Percentiles rank a stretch among this genome's conserved stretches.
These are phyloP conservation scores for Drosophila kohkoa DNA, from an alignment of 1,140 invertebrate species.

Conservation along the genomic window DNA sequence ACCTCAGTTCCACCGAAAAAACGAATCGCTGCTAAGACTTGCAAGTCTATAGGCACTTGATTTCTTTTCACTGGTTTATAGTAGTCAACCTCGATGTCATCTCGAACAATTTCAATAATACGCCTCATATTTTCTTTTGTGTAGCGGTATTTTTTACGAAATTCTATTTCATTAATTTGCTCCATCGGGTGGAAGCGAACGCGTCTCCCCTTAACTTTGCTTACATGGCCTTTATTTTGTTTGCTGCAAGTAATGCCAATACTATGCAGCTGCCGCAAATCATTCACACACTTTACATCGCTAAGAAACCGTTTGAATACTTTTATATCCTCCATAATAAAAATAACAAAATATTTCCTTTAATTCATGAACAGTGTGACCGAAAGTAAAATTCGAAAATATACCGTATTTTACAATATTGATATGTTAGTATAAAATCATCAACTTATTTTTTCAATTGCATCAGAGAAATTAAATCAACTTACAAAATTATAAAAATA, in stretches of 20 bases:
- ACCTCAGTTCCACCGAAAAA: conserved; percentile 76
- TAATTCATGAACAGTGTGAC: neutral
- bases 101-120: conserved; percentile 74
- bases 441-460: no score
- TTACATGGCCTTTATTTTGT: neutral
- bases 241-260: neutral
- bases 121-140: conserved; percentile 71
- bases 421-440: no score
- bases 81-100: conserved; percentile 73
- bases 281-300: conserved; percentile 55
- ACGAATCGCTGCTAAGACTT: conserved; percentile 69
- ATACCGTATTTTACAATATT: neutral
- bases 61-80: conserved; percentile 59
- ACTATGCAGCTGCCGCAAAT: conserved; percentile 36
- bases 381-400: neutral
- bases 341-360: conserved; percentile 32
- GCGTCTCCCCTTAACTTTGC: conserved; percentile 29
- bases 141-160: conserved; percentile 70
- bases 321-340: conserved; percentile 55
- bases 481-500: no score
- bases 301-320: conserved; percentile 48
- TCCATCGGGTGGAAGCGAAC: conserved; percentile 65
- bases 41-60: conserved; percentile 73
- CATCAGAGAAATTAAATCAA: no score
- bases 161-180: conserved; percentile 69